Percentiles rank a stretch among this genome's conserved stretches.
Conservation (phyloP, 2,888 invertebrate genomes). For the Mactromeris polynyma region DNA sequence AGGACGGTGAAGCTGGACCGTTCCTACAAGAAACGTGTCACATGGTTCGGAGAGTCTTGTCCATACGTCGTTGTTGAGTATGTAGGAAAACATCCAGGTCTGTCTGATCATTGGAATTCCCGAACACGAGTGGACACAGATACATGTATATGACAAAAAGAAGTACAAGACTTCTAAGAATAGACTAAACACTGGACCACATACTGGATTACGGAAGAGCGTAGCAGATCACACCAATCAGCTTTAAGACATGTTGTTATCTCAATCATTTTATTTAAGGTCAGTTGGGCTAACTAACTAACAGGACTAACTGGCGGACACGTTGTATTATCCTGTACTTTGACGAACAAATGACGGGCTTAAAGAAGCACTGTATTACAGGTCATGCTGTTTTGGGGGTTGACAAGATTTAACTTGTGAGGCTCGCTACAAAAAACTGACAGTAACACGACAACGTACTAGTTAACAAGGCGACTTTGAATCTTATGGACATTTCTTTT, state of each 20-base stretch:
- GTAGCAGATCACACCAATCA: too few species aligned
- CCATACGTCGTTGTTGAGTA: conserved; percentile 32
- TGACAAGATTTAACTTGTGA: conserved; percentile 64
- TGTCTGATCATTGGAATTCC: too few species aligned
- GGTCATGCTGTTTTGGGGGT: conserved; percentile 54
- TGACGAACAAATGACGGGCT: too few species aligned
- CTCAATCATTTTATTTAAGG: too few species aligned
- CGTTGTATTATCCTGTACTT: too few species aligned
- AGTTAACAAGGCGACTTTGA: too few species aligned
- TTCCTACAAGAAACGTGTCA: conserved; percentile 35
- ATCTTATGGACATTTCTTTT: conserved; percentile 49
- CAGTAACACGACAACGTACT: conserved; percentile 30
- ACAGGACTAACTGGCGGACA: too few species aligned
- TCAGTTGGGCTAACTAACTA: too few species aligned
- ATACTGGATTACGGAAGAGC: background rate
- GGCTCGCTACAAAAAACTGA: conserved; percentile 56
- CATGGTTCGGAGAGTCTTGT: conserved; percentile 31
- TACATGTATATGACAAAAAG: conserved; percentile 35
- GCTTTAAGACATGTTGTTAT: too few species aligned
- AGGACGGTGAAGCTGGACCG: conserved; percentile 11
- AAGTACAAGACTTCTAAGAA: background rate
- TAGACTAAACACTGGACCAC: background rate
- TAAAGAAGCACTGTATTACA: conserved; percentile 46
- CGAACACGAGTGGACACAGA: background rate
- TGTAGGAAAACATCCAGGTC: conserved; percentile 43